Evolutionary conservation across 2,797 vertebrate species (phyloP).

Genomic region (Anguilla obscura): DNA sequence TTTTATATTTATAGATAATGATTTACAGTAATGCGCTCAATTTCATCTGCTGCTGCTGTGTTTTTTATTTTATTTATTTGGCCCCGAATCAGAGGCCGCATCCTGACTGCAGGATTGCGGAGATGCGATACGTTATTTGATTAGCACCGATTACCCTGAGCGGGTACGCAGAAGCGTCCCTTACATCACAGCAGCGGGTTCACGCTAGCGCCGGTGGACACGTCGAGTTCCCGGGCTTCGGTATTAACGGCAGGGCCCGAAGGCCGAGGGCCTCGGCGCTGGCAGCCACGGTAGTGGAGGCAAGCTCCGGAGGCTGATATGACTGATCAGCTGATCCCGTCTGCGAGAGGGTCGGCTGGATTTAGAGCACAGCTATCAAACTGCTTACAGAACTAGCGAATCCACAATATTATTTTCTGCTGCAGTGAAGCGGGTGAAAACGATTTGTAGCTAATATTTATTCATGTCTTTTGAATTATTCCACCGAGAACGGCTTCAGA

Average conservation of each 20-base stretch:
- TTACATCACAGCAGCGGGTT: background rate
- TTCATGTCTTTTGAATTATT: slow-evolving; percentile 19
- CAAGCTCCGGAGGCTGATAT: background rate
- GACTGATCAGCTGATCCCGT: background rate
- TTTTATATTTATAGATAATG: slow-evolving; percentile 61
- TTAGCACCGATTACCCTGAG: slow-evolving; percentile 24
- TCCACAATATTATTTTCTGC: background rate
- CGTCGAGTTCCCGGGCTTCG: background rate
- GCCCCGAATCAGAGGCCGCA: background rate
- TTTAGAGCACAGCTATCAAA: background rate
- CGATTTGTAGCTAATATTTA: slow-evolving; percentile 9
- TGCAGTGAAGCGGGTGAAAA: background rate
- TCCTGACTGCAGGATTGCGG: slow-evolving; percentile 5
- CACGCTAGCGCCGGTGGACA: background rate
- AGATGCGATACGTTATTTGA: slow-evolving; percentile 15
- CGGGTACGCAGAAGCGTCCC: no score
- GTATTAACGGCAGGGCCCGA: background rate
- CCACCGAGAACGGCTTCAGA: background rate
- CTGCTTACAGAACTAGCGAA: background rate
- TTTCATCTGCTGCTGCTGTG: background rate
- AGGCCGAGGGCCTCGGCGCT: background rate
- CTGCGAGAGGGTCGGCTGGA: no score
- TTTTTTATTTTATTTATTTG: slow-evolving; percentile 11
- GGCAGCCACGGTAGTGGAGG: background rate
- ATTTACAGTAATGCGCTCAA: background rate